Conservation (phyloP, 2,797 vertebrate genomes). For the Sebastes glaucus region DNA sequence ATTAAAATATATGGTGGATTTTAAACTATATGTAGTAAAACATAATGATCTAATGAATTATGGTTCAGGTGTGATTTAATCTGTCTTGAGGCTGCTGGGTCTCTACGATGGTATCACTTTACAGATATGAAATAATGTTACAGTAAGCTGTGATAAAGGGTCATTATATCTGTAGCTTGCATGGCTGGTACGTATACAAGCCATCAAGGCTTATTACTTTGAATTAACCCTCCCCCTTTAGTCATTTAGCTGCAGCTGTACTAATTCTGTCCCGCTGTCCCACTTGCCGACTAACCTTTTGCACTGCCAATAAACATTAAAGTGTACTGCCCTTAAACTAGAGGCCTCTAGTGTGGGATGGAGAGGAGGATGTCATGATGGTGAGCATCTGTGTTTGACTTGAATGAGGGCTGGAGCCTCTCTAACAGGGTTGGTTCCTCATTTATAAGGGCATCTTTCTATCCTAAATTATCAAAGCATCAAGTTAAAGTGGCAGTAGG, state of each 20-base stretch:
- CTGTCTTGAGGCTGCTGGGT: not conserved
- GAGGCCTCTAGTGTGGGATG: not conserved
- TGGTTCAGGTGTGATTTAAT: not conserved
- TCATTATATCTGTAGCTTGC: not conserved
- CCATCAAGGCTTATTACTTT: conserved; percentile 2
- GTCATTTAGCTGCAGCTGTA: conserved; percentile 1
- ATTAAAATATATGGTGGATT: not conserved
- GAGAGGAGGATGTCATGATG: not conserved
- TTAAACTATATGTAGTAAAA: not conserved
- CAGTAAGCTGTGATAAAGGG: not conserved
- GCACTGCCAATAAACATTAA: conserved; percentile 14
- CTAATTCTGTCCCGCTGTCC: not conserved
- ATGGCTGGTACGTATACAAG: not conserved
- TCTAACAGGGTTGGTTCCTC: not conserved
- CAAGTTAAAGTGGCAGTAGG: not conserved
- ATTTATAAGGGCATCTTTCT: not conserved
- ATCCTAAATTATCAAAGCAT: not conserved
- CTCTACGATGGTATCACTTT: not conserved
- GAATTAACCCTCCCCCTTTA: not conserved
- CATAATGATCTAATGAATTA: not conserved
- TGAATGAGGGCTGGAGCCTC: not conserved
- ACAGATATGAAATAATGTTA: conserved; percentile 1
- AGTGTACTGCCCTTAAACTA: conserved; percentile 2
- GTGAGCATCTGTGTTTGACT: not conserved
- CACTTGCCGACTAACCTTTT: not conserved